Conservation (phyloP, 1,140 invertebrate genomes). For the Leptoteleia sp. region DNA sequence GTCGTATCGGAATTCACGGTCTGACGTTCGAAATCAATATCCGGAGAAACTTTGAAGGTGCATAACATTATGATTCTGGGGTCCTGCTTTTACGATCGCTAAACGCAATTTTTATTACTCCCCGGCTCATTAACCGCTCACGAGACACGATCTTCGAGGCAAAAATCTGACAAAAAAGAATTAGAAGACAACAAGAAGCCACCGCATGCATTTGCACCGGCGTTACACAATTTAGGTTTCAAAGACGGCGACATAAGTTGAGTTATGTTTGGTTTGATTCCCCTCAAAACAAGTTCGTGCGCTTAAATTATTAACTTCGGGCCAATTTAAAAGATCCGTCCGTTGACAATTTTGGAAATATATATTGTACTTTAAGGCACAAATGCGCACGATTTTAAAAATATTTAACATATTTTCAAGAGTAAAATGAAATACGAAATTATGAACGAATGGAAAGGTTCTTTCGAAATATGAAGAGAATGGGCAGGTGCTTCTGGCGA, state of each 20-base stretch:
- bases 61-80: conserved; percentile 42
- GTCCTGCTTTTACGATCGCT: conserved; percentile 54
- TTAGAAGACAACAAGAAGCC: conserved; percentile 31
- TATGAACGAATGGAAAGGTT: too few species aligned
- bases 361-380: too few species aligned
- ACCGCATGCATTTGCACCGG: conserved; percentile 29
- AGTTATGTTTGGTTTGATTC: conserved; percentile 27
- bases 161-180: conserved; percentile 25
- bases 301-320: too few species aligned
- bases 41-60: conserved; percentile 35
- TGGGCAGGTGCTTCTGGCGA: conserved; percentile 31
- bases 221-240: conserved; percentile 31
- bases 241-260: conserved; percentile 37
- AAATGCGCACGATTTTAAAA: too few species aligned
- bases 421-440: too few species aligned
- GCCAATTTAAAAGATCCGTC: too few species aligned
- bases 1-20: conserved; percentile 58
- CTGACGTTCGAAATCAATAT: conserved; percentile 63
- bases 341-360: too few species aligned
- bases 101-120: conserved; percentile 59
- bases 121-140: conserved; percentile 49
- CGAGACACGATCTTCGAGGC: conserved; percentile 22
- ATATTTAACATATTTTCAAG: too few species aligned
- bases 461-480: conserved; percentile 41
- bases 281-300: background rate